Base-by-base conservation (phyloP, 53 echinoderm and acorn worm genomes). In the Zoroaster sp. region DNA sequence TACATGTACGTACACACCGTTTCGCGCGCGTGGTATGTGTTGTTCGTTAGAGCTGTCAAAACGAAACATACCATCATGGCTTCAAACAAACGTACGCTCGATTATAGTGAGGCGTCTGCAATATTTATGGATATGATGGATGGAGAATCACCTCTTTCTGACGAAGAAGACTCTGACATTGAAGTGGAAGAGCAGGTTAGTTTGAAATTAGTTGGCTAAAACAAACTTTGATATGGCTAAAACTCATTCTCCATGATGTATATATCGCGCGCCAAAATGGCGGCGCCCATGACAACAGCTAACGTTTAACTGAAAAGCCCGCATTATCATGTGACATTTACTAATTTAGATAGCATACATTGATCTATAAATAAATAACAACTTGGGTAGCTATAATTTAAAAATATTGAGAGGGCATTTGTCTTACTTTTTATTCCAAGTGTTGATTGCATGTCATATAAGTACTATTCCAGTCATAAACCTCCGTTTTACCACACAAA, bases 181-280 rank as follows among this genome's bases (percentile, higher is more conserved):
- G 74, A 74, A 42, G 74, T 74, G 42, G 31, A 30, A 15, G 10
- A 23, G 20, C 74, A 42, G 74, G 74, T 74, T 74, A 74, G 74
- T 74, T 71, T 71, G 72, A 71, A 9, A 71, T 35, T 35, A 35
- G 4, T 49, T 49, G 14, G 13, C 49, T 49, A 71, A 71, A 71
- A 4, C 34, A 39, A 71, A 71, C 35, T 35, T 30, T 10, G 34
- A 70, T 33, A 71, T 71, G 36, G 35, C 34, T 39, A 18, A 35
- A 35, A 3, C 72, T 35, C 35, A 35, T 71, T 71, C 13, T 34
- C 14, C 20, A 17, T 12, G 4, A 18, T 12, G 5, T 63, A 63
- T 71, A 15, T 18, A 1, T 1, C 18, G 15, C 49, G 18, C 13
- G 4, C 1, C 7, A 49, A 49, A 49, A 49, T 49, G 49, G 49